Evolutionary conservation across 1,140 invertebrate genomes (phyloP).

Genomic region (Bombus consobrinus): DNA sequence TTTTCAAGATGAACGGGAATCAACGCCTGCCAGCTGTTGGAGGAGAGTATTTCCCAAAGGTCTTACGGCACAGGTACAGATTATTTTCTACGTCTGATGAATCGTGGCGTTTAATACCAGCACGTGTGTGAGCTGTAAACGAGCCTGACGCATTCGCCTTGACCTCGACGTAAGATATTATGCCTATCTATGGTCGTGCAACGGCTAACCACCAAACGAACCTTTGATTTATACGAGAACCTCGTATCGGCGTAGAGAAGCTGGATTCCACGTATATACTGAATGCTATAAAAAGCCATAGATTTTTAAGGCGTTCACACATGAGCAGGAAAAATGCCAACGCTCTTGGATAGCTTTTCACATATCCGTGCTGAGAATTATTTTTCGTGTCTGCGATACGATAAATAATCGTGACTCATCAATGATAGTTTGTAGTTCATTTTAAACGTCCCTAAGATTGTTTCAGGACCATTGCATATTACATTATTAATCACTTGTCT

Average conservation of each 20-base stretch:
- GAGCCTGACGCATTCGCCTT: constrained; percentile 71
- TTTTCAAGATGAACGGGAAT: constrained; percentile 13
- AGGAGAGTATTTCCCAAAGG: background rate
- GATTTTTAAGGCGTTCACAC: background rate
- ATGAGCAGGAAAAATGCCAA: background rate
- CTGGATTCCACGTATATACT: constrained; percentile 8
- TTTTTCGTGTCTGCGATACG: too few relatives aligned
- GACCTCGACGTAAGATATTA: constrained; percentile 72
- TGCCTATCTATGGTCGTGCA: constrained; percentile 64
- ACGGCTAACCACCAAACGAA: constrained; percentile 68
- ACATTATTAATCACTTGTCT: too few relatives aligned
- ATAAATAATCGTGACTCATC: too few relatives aligned
- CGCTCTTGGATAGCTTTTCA: background rate
- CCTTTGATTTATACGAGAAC: constrained; percentile 73
- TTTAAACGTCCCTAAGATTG: too few relatives aligned
- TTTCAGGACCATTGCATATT: too few relatives aligned
- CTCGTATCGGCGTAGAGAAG: constrained; percentile 42
- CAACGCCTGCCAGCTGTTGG: constrained; percentile 14
- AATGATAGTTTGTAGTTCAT: too few relatives aligned
- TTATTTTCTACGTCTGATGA: constrained; percentile 63
- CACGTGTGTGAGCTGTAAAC: constrained; percentile 67
- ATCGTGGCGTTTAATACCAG: constrained; percentile 67
- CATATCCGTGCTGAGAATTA: background rate
- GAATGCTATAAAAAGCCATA: constrained; percentile 1
- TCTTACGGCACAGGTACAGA: constrained; percentile 32